A percentile compares a stretch with the other conserved stretches of the same genome.
Conservation (phyloP, 2,888 invertebrate genomes). For the Priapulus caudatus region DNA sequence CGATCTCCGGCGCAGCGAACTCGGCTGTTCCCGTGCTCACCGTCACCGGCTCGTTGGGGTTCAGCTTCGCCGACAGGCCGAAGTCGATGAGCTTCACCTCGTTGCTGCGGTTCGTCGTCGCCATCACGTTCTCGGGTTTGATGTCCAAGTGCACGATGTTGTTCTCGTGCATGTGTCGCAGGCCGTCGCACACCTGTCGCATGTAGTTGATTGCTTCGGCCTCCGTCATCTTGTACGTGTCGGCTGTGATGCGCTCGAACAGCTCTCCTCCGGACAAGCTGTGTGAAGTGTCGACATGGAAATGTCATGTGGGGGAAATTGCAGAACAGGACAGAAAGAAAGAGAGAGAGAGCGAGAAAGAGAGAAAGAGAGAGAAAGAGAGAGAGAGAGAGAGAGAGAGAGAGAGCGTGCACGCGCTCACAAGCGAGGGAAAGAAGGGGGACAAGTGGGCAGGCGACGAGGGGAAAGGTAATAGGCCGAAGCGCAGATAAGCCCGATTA, state of each 20-base stretch:
- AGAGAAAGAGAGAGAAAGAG: too few species aligned
- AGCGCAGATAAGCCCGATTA: too few species aligned
- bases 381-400: too few species aligned
- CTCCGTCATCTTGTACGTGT: constrained; percentile 96
- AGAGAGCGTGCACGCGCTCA: too few species aligned
- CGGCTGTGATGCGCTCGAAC: constrained; percentile 95
- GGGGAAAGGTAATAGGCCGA: too few species aligned
- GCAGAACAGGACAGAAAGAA: too few species aligned
- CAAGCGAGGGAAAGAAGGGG: too few species aligned
- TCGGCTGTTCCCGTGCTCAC: constrained; percentile 98
- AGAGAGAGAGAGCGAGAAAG: too few species aligned
- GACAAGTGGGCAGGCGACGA: too few species aligned
- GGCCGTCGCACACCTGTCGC: constrained; percentile 93
- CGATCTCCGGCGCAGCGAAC: constrained; percentile 98
- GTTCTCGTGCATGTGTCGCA: constrained; percentile 97
- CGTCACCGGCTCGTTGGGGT: constrained; percentile 96
- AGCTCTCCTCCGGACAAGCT: constrained; percentile 96
- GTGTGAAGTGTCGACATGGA: too few species aligned
- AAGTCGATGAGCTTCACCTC: constrained; percentile 98
- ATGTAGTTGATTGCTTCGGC: constrained; percentile 98
- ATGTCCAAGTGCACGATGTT: constrained; percentile 89
- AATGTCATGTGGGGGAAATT: too few species aligned
- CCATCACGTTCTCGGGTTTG: constrained; percentile 97
- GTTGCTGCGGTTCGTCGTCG: constrained; percentile 84
- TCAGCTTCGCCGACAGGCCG: constrained; percentile 92